Conservation (phyloP, 2,113 vertebrate genomes). For the Indicator maculatus region DNA sequence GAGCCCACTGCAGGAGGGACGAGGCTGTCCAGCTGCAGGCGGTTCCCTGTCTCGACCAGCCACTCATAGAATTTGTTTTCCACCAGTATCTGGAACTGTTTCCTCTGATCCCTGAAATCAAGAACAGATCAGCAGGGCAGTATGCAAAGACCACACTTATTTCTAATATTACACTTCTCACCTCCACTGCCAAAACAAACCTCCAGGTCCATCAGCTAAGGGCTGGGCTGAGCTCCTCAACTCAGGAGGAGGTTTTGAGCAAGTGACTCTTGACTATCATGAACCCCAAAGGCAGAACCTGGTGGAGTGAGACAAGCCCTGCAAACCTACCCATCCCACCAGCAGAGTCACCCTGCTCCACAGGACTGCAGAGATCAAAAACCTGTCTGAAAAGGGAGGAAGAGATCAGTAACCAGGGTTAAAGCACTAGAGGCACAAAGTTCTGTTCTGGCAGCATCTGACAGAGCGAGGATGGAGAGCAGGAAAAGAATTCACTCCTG, state of each 20-base stretch:
- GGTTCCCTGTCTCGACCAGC: conserved; percentile 86
- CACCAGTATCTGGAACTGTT: conserved; percentile 87
- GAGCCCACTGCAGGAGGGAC: conserved; percentile 72
- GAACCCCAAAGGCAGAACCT: not conserved
- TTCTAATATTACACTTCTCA: not conserved
- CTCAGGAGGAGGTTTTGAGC: not conserved
- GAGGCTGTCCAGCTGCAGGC: conserved; percentile 91
- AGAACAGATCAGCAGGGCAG: not conserved
- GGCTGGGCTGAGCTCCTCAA: not conserved
- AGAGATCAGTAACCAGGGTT: not conserved
- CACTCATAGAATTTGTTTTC: conserved; percentile 92
- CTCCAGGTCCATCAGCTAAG: not conserved
- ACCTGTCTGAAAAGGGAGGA: not conserved
- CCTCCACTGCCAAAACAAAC: not conserved
- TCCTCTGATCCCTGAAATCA: conserved; percentile 86
- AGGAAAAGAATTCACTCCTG: not conserved
- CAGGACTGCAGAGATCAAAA: not conserved
- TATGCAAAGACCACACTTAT: not conserved
- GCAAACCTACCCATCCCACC: not conserved
- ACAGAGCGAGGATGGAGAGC: not conserved
- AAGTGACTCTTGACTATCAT: not conserved
- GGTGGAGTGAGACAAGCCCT: not conserved
- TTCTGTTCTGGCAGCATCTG: not conserved
- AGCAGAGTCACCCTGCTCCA: not conserved
- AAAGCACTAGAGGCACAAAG: not conserved